Conservation (phyloP, 2,113 vertebrate species). For the Psephotus haematonotus region DNA sequence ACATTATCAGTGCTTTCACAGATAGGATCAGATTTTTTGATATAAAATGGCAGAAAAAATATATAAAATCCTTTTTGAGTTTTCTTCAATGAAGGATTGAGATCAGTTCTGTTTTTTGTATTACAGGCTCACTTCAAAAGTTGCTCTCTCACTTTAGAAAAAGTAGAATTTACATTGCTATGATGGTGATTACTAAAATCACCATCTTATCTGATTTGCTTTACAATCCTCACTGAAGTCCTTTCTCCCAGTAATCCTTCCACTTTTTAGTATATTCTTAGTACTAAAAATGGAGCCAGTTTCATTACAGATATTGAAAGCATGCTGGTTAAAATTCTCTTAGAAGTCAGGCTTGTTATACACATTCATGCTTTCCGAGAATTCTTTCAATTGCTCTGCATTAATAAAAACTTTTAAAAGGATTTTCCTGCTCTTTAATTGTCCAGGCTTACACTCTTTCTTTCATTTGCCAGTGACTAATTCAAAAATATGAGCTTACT, state of each 20-base stretch:
- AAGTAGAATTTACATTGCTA: neutral
- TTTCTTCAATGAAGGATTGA: neutral
- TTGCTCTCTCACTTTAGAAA: neutral
- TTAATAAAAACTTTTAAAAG: conserved; percentile 42
- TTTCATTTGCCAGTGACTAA: conserved; percentile 49
- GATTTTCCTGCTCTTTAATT: conserved; percentile 48
- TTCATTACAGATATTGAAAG: neutral
- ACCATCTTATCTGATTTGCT: neutral
- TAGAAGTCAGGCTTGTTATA: neutral
- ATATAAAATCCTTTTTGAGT: neutral
- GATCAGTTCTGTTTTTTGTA: neutral
- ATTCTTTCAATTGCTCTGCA: conserved; percentile 5
- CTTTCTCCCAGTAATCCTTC: neutral
- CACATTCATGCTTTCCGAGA: neutral
- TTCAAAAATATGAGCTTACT: conserved; percentile 57
- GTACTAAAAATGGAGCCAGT: neutral
- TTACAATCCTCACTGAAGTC: neutral
- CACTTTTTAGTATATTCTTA: neutral
- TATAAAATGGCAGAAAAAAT: neutral
- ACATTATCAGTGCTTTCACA: neutral
- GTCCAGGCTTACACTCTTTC: neutral
- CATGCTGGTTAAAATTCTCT: conserved; percentile 7
- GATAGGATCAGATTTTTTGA: neutral
- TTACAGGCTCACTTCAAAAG: neutral
- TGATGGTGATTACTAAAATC: neutral